phyloP scores from a whole-genome alignment of 2,888 invertebrate species.

The Caenorhabditis virilis region DNA sequence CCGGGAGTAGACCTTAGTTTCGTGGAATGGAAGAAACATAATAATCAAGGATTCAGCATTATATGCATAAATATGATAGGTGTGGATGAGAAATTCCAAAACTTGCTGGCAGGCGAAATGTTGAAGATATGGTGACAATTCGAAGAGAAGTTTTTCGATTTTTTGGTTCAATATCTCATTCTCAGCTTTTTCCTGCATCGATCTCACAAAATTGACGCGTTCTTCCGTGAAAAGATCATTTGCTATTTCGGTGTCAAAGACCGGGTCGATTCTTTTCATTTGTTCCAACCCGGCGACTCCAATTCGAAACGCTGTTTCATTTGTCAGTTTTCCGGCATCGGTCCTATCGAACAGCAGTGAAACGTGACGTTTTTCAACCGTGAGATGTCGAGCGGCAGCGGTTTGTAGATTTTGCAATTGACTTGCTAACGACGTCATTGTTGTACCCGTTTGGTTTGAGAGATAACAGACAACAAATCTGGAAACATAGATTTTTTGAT shows the following conservation, averaged over 20 bases:
- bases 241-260: conserved; percentile 79
- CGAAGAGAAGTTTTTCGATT: conserved; percentile 81
- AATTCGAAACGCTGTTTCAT: conserved; percentile 83
- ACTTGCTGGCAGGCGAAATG: conserved; percentile 85
- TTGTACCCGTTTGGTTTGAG: conserved; percentile 26
- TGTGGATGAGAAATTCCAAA: conserved; percentile 90
- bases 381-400: conserved; percentile 68
- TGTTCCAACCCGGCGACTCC: conserved; percentile 83
- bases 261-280: conserved; percentile 78
- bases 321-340: conserved; percentile 85
- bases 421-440: conserved; percentile 69
- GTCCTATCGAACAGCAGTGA: conserved; percentile 87
- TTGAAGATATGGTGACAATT: conserved; percentile 85
- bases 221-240: conserved; percentile 77
- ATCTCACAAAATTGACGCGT: conserved; percentile 76
- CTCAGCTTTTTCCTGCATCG: conserved; percentile 71
- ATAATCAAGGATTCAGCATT: conserved; percentile 83
- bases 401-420: conserved; percentile 70
- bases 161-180: conserved; percentile 80
- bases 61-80: conserved; percentile 80
- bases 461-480: conserved; percentile 50
- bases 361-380: conserved; percentile 71
- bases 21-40: conserved; percentile 87
- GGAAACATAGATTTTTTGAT: conserved; percentile 8
- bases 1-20: conserved; percentile 84